A percentile compares a stretch with the other conserved stretches of the same genome.
phyloP scores from a whole-genome alignment of 1,140 invertebrate species.

The Mamestra configurata region DNA sequence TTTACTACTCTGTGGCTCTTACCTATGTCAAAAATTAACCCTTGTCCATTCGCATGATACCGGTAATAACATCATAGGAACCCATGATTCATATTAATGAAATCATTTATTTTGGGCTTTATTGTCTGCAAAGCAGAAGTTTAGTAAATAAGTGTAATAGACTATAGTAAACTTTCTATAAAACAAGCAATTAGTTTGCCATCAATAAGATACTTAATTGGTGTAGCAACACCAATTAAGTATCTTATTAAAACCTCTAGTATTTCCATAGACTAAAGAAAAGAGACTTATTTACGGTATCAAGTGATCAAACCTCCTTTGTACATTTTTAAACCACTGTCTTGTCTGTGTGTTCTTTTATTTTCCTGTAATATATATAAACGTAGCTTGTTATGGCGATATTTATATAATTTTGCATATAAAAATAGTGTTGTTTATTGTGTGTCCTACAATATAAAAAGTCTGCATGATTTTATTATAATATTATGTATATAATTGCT shows the following conservation, averaged over 20 bases:
- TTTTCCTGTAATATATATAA: neutral
- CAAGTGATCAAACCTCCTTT: conserved; percentile 15
- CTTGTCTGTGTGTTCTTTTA: neutral
- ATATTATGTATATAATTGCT: neutral
- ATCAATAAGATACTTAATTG: neutral
- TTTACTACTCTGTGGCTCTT: conserved; percentile 31
- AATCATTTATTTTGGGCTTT: neutral
- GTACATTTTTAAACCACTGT: neutral
- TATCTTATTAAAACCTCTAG: too few relatives aligned
- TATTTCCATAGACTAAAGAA: neutral
- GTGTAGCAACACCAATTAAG: too few relatives aligned
- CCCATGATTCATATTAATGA: neutral
- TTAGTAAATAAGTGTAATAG: too few relatives aligned
- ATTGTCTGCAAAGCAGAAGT: too few relatives aligned
- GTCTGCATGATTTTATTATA: conserved; percentile 27
- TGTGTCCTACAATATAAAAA: neutral
- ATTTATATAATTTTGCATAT: conserved; percentile 35
- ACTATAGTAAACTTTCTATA: too few relatives aligned
- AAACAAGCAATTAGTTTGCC: too few relatives aligned
- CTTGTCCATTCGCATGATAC: conserved; percentile 24
- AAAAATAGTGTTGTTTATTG: conserved; percentile 34
- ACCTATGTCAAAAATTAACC: conserved; percentile 37
- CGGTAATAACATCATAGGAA: neutral
- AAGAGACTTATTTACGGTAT: neutral
- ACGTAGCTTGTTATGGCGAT: conserved; percentile 19